phyloP scores from a whole-genome alignment of 2,797 vertebrate species.

The Arremon brunneinucha region DNA sequence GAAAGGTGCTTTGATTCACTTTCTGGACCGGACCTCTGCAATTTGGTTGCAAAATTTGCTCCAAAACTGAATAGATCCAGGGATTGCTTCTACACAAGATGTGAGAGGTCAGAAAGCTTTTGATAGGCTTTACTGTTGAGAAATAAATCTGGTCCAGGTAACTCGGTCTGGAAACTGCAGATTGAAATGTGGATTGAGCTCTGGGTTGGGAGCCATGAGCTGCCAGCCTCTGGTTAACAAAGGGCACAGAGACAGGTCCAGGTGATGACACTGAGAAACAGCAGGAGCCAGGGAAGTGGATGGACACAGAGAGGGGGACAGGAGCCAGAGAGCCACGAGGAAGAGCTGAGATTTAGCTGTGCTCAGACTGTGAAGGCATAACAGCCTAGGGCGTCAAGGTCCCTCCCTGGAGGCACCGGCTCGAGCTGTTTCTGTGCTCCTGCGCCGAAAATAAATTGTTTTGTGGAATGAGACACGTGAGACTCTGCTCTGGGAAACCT shows the following conservation, averaged over 20 bases:
- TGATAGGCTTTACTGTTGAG: not conserved
- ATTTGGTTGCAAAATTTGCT: not conserved
- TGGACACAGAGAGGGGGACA: accelerated
- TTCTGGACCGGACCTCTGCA: not conserved
- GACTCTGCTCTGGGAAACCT: not conserved
- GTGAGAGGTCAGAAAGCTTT: not conserved
- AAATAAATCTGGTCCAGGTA: not conserved
- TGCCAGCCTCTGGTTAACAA: not conserved
- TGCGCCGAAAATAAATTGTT: accelerated
- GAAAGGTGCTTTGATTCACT: not conserved
- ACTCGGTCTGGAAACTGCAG: not conserved
- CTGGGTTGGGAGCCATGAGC: not conserved
- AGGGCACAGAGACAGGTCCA: too few species aligned
- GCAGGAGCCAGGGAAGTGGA: not conserved
- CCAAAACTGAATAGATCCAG: not conserved
- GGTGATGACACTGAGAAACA: not conserved
- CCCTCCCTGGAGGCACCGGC: not conserved
- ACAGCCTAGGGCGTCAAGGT: not conserved
- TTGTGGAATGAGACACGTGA: not conserved
- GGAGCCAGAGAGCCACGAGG: not conserved
- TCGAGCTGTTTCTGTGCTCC: not conserved
- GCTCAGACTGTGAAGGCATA: not conserved
- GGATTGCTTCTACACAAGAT: not conserved
- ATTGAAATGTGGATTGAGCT: not conserved
- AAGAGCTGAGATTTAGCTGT: not conserved